Base-by-base conservation (phyloP, 2,113 vertebrate genomes). In the Marmota flaviventris region DNA sequence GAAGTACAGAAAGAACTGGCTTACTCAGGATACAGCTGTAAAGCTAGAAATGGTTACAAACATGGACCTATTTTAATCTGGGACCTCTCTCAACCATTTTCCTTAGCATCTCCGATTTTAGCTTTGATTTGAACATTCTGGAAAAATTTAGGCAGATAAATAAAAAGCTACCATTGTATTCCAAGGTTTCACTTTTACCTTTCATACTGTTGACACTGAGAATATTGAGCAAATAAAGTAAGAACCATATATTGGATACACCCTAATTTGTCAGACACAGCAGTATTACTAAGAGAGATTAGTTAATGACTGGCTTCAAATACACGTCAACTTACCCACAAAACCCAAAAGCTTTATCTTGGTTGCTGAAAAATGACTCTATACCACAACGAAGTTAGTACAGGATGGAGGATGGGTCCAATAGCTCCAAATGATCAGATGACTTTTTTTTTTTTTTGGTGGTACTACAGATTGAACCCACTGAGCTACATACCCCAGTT, bases 201-300 rank as follows among this genome's bases (percentile, higher is more conserved):
- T 75, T 63, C 77, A 95, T 24, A 94, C 8, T 61, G 34, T 13
- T 73, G 48, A 58, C 24, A 25, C 0, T 69, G 20, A 94, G 14
- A 51, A 69, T 48, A 48, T 48, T 75, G 70, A 79, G 42, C 32
- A 89, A 78, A 91, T 81, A 82, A 95, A 97, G n/a, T 20, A 51
- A 58, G 20, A 58, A 58, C 24, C 20, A 91, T 67, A 37, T 92
- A 81, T 0, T 70, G 11, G 77, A 92, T 63, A 70, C 14, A 84
- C 9, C 8, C 51, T 69, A 75, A 56, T 94, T 77, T 78, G 61
- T 69, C 69, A 95, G 92, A 78, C 34, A 67, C 2, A 85, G 16
- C 56, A 93, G 32, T 2, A 86, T 27, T 24, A 70, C 32, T 56
- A 90, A 58, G 29, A 78, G 9, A 10, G 16, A 25, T 65, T 72